Conservation (phyloP, 2,797 vertebrate species). For the Morelia viridis region DNA sequence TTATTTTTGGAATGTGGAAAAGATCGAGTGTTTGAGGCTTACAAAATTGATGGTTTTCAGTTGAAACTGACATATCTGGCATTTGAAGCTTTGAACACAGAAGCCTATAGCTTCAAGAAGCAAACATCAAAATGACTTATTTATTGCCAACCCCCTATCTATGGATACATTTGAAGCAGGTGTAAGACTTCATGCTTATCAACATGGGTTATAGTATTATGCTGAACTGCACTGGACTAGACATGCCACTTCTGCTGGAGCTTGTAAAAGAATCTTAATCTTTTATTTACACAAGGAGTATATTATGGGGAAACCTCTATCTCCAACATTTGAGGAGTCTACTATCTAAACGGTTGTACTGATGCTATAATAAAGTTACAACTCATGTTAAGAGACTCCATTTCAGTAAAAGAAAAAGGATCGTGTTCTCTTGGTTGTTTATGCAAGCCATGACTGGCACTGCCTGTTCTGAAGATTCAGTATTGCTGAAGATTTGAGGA, state of each 20-base stretch:
- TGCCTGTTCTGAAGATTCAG: neutral
- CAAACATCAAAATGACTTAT: neutral
- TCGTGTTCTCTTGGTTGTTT: neutral
- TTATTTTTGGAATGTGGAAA: neutral
- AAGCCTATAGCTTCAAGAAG: neutral
- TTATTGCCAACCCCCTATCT: neutral
- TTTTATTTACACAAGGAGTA: neutral
- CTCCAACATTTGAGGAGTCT: neutral
- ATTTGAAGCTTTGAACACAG: neutral
- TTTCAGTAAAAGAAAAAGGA: neutral
- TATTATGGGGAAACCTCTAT: neutral
- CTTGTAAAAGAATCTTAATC: neutral
- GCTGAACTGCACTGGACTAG: neutral
- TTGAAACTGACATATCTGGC: neutral
- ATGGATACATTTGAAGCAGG: neutral
- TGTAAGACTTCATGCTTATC: neutral
- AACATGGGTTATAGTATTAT: neutral
- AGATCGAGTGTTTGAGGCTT: neutral
- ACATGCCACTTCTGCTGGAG: neutral
- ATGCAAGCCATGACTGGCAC: neutral
- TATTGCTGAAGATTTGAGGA: neutral
- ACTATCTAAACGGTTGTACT: neutral
- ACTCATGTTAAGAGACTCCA: neutral
- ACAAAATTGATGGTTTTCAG: neutral
- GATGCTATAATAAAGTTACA: neutral